Percentiles rank a stretch among this genome's conserved stretches.
These are phyloP conservation scores for Anhinga rufa DNA, from an alignment of 2,113 vertebrate genomes.

Conservation along the genomic window DNA sequence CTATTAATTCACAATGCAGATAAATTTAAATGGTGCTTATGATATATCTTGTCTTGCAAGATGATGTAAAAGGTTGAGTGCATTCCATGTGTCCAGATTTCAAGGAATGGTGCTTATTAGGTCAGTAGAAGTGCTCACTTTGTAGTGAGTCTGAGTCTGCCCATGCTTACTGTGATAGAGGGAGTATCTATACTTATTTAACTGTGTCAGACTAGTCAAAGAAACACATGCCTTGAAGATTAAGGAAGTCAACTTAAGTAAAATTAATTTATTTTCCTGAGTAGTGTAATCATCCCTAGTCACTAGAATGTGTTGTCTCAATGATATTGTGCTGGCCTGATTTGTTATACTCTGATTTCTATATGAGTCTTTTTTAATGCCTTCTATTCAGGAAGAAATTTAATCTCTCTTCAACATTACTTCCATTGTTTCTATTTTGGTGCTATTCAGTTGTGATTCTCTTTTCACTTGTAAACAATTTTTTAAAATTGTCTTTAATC, in stretches of 20 bases:
- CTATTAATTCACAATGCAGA: neutral
- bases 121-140: neutral
- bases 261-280: conserved; percentile 4
- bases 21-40: neutral
- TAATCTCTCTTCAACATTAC: neutral
- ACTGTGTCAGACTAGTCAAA: neutral
- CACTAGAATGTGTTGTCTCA: neutral
- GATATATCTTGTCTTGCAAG: neutral
- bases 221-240: conserved; percentile 12
- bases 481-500: neutral
- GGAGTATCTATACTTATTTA: neutral
- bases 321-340: neutral
- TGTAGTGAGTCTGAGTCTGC: neutral
- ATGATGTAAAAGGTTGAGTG: neutral
- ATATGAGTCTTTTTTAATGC: neutral
- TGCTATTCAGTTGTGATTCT: neutral
- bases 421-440: neutral
- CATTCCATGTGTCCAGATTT: neutral
- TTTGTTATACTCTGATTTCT: neutral
- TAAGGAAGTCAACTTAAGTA: neutral
- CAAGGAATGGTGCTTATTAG: neutral
- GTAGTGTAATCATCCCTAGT: neutral
- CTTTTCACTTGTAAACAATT: neutral
- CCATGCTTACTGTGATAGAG: neutral
- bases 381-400: neutral